Conservation (phyloP, 2,113 vertebrate genomes). For the Donacobius atricapilla region DNA sequence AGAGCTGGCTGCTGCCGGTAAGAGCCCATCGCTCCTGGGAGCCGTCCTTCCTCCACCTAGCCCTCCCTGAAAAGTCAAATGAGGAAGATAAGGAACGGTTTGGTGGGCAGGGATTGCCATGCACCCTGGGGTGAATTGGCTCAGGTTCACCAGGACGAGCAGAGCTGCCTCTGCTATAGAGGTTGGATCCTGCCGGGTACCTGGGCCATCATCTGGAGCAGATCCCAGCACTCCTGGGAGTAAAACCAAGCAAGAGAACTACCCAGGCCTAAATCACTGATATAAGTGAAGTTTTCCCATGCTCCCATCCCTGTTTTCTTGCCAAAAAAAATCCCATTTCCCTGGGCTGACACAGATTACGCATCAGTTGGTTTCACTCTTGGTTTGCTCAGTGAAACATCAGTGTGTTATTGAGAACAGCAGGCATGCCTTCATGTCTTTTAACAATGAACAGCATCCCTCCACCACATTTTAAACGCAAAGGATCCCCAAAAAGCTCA, state of each 20-base stretch:
- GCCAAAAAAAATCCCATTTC: not conserved
- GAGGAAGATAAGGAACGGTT: not conserved
- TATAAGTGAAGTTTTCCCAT: not conserved
- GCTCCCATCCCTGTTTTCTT: not conserved
- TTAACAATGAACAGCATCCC: not conserved
- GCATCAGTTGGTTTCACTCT: not conserved
- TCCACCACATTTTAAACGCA: not conserved
- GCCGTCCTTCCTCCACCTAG: accelerated
- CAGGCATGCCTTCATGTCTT: not conserved
- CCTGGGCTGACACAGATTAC: not conserved
- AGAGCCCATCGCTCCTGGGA: not conserved
- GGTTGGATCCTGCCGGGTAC: not conserved
- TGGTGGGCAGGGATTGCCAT: not conserved
- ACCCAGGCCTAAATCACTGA: not conserved
- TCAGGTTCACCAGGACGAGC: not conserved
- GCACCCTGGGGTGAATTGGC: accelerated
- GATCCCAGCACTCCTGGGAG: not conserved
- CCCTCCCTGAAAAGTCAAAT: not conserved
- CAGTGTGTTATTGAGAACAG: not conserved
- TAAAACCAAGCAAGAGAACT: not conserved
- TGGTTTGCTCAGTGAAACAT: not conserved
- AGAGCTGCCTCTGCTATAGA: not conserved
- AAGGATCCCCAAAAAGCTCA: not conserved
- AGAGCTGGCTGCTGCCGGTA: conserved; percentile 83
- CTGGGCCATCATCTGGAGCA: accelerated